Evolutionary conservation across 92 coral and sea anemone species (phyloP).

Genomic region (Plumapathes pennacea): DNA sequence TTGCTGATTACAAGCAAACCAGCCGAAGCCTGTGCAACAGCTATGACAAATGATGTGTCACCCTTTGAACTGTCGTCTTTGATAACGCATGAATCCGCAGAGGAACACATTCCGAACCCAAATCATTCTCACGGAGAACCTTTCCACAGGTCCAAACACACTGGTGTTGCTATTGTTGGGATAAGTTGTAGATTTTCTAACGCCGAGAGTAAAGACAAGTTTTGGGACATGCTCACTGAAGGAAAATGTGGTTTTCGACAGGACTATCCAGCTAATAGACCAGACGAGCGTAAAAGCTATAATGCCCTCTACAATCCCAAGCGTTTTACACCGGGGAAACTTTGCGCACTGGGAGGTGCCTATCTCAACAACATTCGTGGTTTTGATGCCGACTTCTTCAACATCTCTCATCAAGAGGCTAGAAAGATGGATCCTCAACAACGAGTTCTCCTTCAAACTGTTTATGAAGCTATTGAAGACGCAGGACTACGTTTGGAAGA

Average conservation of each 20-base stretch:
- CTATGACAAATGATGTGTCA: too few species aligned
- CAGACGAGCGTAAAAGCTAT: conserved; percentile 1
- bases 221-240: conserved; percentile 50
- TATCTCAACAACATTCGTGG: conserved; percentile 30
- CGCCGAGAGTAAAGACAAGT: conserved; percentile 34
- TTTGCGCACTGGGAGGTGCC: conserved; percentile 40
- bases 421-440: conserved; percentile 57
- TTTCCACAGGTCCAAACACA: not conserved
- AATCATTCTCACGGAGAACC: not conserved
- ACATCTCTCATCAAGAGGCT: conserved; percentile 48
- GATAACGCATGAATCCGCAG: conserved; percentile 2
- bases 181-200: conserved; percentile 51
- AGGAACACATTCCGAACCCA: not conserved
- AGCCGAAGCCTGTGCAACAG: conserved; percentile 4
- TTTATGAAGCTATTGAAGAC: conserved; percentile 66
- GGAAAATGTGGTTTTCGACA: conserved; percentile 38
- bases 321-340: conserved; percentile 35
- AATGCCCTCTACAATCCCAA: conserved; percentile 20
- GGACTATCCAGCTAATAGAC: conserved; percentile 33
- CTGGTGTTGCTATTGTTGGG: conserved; percentile 40
- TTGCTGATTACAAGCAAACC: conserved; percentile 25
- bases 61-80: not conserved
- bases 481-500: conserved; percentile 53
- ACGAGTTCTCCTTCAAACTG: conserved; percentile 49
- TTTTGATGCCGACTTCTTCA: conserved; percentile 48